Percentiles rank a stretch among this genome's conserved stretches.
phyloP scores from a whole-genome alignment of 1,140 invertebrate species.

The Zaprionus vittiger region DNA sequence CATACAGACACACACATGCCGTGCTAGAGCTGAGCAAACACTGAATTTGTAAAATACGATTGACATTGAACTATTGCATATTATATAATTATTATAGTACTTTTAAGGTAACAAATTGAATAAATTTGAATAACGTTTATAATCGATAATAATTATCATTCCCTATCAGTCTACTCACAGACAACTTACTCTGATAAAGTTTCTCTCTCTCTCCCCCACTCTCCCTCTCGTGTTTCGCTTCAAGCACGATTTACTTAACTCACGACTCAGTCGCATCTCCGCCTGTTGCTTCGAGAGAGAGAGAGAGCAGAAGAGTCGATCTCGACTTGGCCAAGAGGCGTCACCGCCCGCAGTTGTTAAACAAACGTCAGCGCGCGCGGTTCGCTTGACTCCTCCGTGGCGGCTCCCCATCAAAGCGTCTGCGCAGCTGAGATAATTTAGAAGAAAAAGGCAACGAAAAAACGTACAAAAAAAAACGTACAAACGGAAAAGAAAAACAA shows the following conservation, averaged over 20 bases:
- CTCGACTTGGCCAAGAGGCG: slow-evolving; percentile 34
- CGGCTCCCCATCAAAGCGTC: slow-evolving; percentile 21
- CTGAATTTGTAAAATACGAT: neutral
- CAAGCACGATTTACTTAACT: neutral
- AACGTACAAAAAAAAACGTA: neutral
- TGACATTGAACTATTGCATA: neutral
- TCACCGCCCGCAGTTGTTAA: slow-evolving; percentile 60
- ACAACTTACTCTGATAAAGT: neutral
- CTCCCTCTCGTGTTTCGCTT: neutral
- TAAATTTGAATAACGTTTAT: neutral
- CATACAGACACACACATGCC: neutral
- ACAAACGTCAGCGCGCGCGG: slow-evolving; percentile 70
- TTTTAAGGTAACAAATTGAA: neutral
- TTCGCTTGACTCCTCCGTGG: slow-evolving; percentile 23
- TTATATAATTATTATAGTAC: neutral
- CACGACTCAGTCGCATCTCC: slow-evolving; percentile 33
- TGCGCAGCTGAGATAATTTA: slow-evolving; percentile 29
- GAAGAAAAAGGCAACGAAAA: slow-evolving; percentile 18
- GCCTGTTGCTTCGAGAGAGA: slow-evolving; percentile 3
- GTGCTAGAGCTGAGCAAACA: neutral
- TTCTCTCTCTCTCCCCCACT: neutral
- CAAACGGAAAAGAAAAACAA: slow-evolving; percentile 16
- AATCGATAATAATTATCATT: too few relatives aligned
- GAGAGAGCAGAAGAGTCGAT: neutral
- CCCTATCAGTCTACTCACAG: neutral